Evolutionary conservation across 2,113 vertebrate genomes (phyloP), one percentile per base, ranked within the genome.

Genomic region (Ciconia stormi): DNA sequence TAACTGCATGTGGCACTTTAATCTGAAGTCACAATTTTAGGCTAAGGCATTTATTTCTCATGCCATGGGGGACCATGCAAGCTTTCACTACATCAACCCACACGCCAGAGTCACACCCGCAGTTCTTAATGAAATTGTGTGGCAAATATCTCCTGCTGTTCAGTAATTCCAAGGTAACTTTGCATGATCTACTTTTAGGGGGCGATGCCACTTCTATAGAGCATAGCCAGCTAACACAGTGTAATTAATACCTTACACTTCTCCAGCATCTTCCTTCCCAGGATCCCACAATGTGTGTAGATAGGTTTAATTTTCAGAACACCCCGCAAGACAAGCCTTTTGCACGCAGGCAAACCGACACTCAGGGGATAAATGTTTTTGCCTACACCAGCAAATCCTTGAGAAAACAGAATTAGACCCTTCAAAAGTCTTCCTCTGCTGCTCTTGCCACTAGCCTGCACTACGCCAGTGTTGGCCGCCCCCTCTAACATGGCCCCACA

Each of bases 1-100:
- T 93, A 96, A 95, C 93, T 97, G 44, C 91, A 90, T 89, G 94
- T 91, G 47, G 87, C 79, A 79, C 92, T 97, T 97, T 84, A 91
- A 93, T 96, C 94, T 90, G 73, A 97, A 97, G 97, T 96, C 80
- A 78, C 69, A 83, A 23, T 46, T 79, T 85, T 95, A 92, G 83
- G 94, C 87, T 83, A 47, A 97, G 93, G 93, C 73, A 40, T 76
- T 83, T 95, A 80, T 95, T 96, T 93, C 79, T 85, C 87, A 67
- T 85, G 82, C 76, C 76, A 38, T 38, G 56, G 44, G 38, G 66
- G 47, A 82, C 53, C 16, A 9, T 21, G 49, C 50, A 53, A 87
- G 84, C 67, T 69, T 93, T 81, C 73, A 72, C 13, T 23, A n/a
- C 55, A 88, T 70, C 80, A 76, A 87, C 61, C 38, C 46, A 76